Percentiles rank a stretch among this genome's conserved stretches.
phyloP scores from a whole-genome alignment of 2,888 invertebrate species.

The Neoitamus cyanurus region DNA sequence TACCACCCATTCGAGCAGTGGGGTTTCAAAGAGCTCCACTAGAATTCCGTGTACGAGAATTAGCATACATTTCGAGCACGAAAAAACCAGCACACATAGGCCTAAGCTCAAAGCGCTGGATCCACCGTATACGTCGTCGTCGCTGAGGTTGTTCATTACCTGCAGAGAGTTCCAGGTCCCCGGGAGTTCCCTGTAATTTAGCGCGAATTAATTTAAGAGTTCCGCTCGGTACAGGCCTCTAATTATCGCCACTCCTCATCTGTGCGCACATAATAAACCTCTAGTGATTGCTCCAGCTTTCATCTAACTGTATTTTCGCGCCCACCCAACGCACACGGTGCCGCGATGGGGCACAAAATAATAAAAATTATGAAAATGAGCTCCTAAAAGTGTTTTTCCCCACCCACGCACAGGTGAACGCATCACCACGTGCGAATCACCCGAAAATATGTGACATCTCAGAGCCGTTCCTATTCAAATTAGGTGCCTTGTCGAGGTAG shows the following conservation, averaged over 20 bases:
- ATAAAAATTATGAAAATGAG: constrained; percentile 41
- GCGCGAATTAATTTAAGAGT: constrained; percentile 13
- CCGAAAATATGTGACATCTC: background rate
- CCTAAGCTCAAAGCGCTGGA: background rate
- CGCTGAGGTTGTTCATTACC: background rate
- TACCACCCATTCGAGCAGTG: background rate
- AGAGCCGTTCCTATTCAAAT: constrained; percentile 14
- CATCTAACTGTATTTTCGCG: background rate
- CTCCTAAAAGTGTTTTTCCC: background rate
- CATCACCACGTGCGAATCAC: background rate
- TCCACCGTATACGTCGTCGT: background rate
- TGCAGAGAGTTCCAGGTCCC: background rate
- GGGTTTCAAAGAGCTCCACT: background rate
- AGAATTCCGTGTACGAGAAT: background rate
- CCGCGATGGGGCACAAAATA: background rate
- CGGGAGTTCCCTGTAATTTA: constrained; percentile 2
- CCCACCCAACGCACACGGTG: background rate
- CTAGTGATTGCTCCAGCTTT: background rate
- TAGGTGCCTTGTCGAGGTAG: background rate
- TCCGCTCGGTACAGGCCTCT: background rate
- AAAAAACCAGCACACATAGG: background rate
- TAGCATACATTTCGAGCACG: background rate
- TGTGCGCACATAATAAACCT: background rate
- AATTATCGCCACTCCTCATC: constrained; percentile 17
- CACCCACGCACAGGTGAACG: background rate